A percentile compares a stretch with the other conserved stretches of the same genome.
Evolutionary conservation across 1,140 invertebrate genomes (phyloP).

Genomic region (Propsilocerus akamusi): DNA sequence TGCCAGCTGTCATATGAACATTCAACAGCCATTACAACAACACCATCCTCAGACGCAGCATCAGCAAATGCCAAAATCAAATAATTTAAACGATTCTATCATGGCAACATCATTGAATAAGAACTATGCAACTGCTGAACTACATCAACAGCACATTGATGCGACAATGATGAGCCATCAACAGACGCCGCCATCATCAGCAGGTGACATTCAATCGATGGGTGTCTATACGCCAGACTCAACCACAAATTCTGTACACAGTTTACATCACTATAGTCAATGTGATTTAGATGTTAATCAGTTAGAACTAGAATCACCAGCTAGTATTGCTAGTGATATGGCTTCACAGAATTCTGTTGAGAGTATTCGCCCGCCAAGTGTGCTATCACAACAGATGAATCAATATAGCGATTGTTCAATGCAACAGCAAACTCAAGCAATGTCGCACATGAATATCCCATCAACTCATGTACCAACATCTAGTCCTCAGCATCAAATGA

Average conservation of each 20-base stretch:
- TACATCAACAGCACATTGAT: slow-evolving; percentile 13
- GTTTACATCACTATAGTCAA: slow-evolving; percentile 50
- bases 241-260: slow-evolving; percentile 67
- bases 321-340: slow-evolving; percentile 70
- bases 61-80: slow-evolving; percentile 5
- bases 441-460: slow-evolving; percentile 26
- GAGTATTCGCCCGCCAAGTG: slow-evolving; percentile 30
- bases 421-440: slow-evolving; percentile 32
- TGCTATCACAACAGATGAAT: slow-evolving; percentile 26
- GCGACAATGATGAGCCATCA: slow-evolving; percentile 29
- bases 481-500: slow-evolving; percentile 5
- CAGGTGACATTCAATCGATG: slow-evolving; percentile 49
- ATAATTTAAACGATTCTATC: background rate
- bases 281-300: slow-evolving; percentile 70
- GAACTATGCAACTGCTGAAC: slow-evolving; percentile 7
- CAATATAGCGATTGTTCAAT: slow-evolving; percentile 41
- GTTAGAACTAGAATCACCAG: slow-evolving; percentile 66
- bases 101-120: background rate
- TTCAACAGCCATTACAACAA: slow-evolving; percentile 1
- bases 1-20: background rate
- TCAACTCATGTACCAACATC: slow-evolving; percentile 12
- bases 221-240: slow-evolving; percentile 70
- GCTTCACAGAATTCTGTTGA: slow-evolving; percentile 56
- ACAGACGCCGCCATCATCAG: slow-evolving; percentile 32
- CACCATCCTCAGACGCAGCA: background rate